Conservation (phyloP, 2,888 invertebrate species). For the Herminia tarsipennalis region DNA sequence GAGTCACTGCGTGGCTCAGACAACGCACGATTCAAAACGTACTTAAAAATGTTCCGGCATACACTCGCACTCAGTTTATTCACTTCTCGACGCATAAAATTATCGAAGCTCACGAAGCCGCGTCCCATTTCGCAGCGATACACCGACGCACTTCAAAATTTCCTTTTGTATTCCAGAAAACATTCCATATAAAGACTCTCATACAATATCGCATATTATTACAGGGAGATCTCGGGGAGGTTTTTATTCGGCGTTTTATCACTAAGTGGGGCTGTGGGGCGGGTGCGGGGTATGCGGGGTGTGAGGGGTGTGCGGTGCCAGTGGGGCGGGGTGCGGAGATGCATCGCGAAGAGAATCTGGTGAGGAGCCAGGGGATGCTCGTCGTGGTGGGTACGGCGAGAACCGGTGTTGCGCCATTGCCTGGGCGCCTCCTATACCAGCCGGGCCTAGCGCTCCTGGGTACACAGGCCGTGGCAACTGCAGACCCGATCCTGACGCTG, state of each 20-base stretch:
- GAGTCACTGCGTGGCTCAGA: conserved; percentile 19
- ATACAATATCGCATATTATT: conserved; percentile 53
- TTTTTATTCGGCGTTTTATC: conserved; percentile 49
- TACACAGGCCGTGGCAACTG: conserved; percentile 83
- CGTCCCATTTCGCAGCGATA: conserved; percentile 37
- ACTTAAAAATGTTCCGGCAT: conserved; percentile 36
- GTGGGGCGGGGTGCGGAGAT: conserved; percentile 70
- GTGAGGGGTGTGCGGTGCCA: conserved; percentile 65
- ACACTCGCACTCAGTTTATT: conserved; percentile 43
- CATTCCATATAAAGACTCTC: conserved; percentile 54
- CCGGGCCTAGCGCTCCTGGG: conserved; percentile 62
- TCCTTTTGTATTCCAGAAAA: conserved; percentile 45
- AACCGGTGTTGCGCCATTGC: conserved; percentile 86
- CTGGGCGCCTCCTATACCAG: conserved; percentile 40
- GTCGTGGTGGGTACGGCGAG: conserved; percentile 85
- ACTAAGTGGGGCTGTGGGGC: conserved; percentile 81
- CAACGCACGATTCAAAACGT: conserved; percentile 17
- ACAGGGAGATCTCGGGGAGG: conserved; percentile 57
- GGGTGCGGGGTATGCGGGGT: conserved; percentile 75
- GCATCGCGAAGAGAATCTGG: conserved; percentile 87
- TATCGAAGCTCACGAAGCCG: conserved; percentile 45
- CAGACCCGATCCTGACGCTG: conserved; percentile 78
- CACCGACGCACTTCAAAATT: conserved; percentile 44
- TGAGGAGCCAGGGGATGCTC: conserved; percentile 83
- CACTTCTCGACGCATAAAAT: conserved; percentile 51